Conservation (phyloP, 2,888 invertebrate species). For the Galeruca laticollis region DNA sequence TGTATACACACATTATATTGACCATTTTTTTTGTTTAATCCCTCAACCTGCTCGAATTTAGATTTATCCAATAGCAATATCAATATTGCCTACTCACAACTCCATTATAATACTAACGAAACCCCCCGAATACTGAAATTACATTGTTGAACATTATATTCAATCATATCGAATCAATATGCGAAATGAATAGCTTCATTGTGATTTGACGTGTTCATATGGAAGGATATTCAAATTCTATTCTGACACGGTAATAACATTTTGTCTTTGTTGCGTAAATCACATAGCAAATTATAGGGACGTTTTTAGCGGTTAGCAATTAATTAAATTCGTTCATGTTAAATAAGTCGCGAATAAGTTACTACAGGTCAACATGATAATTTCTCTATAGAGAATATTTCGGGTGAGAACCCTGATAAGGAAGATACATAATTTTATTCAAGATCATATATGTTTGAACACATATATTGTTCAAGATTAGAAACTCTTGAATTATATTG, state of each 20-base stretch:
- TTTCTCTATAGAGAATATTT: too few species aligned
- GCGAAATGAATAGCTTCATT: slow-evolving; percentile 32
- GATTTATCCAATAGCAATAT: slow-evolving; percentile 18
- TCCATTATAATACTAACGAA: slow-evolving; percentile 32
- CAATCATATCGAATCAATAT: slow-evolving; percentile 36
- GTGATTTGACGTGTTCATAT: slow-evolving; percentile 32
- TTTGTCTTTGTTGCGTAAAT: slow-evolving; percentile 23
- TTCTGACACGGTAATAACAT: slow-evolving; percentile 31
- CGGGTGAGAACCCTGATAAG: too few species aligned
- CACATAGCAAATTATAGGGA: neutral
- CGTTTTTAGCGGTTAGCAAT: neutral
- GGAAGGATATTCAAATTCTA: slow-evolving; percentile 25
- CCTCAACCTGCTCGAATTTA: neutral
- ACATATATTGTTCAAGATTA: too few species aligned
- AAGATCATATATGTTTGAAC: too few species aligned
- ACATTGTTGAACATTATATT: slow-evolving; percentile 36
- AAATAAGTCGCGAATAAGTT: neutral
- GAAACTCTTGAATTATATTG: too few species aligned
- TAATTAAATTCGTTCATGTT: neutral
- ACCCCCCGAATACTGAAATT: slow-evolving; percentile 20
- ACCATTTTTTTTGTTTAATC: neutral
- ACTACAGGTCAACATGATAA: neutral
- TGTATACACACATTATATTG: neutral
- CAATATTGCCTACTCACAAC: slow-evolving; percentile 27
- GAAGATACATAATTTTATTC: too few species aligned